Conservation (phyloP, 1,140 invertebrate genomes). For the Drosophila bocqueti region DNA sequence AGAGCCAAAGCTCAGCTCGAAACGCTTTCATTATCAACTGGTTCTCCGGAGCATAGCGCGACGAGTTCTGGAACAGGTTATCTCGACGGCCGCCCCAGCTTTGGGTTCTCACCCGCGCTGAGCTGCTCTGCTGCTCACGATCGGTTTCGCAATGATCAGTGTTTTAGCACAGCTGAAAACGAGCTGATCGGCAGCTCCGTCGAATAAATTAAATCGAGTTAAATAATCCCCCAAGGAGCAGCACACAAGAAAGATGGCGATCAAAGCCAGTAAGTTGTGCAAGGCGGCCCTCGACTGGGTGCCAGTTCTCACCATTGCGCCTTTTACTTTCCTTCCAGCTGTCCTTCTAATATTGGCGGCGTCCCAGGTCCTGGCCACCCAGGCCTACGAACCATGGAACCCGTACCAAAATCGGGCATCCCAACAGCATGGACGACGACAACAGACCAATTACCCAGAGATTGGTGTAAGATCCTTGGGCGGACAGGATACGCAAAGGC, state of each 20-base stretch:
- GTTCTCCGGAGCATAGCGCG: constrained; percentile 30
- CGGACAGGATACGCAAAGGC: not conserved
- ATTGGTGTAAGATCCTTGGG: not conserved
- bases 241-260: constrained; percentile 51
- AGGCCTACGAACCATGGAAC: not conserved
- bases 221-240: constrained; percentile 3
- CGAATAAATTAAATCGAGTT: constrained; percentile 15
- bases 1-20: constrained; percentile 9
- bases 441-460: too few species aligned
- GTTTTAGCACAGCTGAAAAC: constrained; percentile 56
- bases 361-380: constrained; percentile 1
- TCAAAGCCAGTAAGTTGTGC: constrained; percentile 52
- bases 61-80: constrained; percentile 64
- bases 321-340: constrained; percentile 12
- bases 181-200: constrained; percentile 58
- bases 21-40: constrained; percentile 34
- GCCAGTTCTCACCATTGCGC: not conserved
- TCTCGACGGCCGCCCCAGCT: constrained; percentile 8
- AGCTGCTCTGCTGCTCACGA: constrained; percentile 7
- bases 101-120: constrained; percentile 14
- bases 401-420: too few species aligned
- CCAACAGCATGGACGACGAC: too few species aligned
- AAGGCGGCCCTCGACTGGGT: not conserved
- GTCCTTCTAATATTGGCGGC: constrained; percentile 25
- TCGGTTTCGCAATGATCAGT: constrained; percentile 62